Base-by-base conservation (phyloP, 2,113 vertebrate genomes). In the Chionis minor region DNA sequence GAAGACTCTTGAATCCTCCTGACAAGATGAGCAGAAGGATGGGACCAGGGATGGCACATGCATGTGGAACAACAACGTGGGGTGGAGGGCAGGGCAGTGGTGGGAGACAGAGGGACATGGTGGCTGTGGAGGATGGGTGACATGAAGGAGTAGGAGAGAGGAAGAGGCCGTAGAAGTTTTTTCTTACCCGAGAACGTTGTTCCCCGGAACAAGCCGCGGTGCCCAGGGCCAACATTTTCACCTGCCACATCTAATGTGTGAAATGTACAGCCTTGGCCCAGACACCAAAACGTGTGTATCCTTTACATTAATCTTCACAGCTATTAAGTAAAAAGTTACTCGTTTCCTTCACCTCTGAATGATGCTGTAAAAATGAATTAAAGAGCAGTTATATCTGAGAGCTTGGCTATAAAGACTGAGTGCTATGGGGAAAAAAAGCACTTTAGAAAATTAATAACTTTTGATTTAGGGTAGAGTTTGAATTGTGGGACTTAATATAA, bases 101-200 rank as follows among this genome's bases (percentile, higher is more conserved):
- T 5, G 0, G 8, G 33, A 79, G 52, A 21, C 52, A 87, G 40
- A 63, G 56, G n/a, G 24, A 35, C 1, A 0, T 12, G 13, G 10
- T 16, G 28, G 23, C 27, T 81, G 44, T 47, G 42, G 15, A 78
- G 20, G 24, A 22, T 13, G 3, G 40, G 7, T 40, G 40, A 66
- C 54, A 81, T 6, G 5, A 86, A 62, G 35, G 6, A 80, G 42
- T 11, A 89, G 14, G 6, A 13, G 14, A 78, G 10, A 75, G 38
- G 13, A 78, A n/a, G 7, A 59, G 16, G 23, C 6, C 8, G 4
- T 32, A 80, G 21, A 72, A 82, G 5, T 4, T 7, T 80, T 56
- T 55, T 82, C 30, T 80, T 27, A 65, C 27, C 35, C 35, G 38
- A 73, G 56, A 47, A 30, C 8, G 11, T 78, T 3, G 6, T 58